phyloP scores from a whole-genome alignment of 2,888 invertebrate genomes.

The Rutpela maculata region DNA sequence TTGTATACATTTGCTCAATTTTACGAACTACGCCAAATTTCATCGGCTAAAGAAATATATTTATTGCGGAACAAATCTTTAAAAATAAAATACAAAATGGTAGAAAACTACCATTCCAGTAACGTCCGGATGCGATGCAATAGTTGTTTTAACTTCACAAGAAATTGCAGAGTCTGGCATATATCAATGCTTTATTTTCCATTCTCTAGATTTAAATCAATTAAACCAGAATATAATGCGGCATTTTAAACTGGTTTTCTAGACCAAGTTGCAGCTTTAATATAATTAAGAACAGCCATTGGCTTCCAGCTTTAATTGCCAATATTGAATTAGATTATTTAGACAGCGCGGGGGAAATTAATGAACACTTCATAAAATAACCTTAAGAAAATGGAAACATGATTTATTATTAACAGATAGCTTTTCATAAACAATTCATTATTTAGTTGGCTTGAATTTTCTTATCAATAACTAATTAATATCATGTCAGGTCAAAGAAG shows the following conservation, averaged over 20 bases:
- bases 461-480: not conserved
- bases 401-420: not conserved
- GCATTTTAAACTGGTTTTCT: conserved; percentile 34
- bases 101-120: not conserved
- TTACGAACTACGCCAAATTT: no score
- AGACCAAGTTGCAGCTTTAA: conserved; percentile 30
- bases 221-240: conserved; percentile 28
- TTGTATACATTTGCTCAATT: no score
- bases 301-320: conserved; percentile 8
- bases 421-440: not conserved
- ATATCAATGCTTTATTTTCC: not conserved
- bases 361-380: not conserved
- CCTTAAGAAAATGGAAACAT: conserved; percentile 15
- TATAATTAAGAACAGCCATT: conserved; percentile 26
- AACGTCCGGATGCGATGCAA: not conserved
- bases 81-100: not conserved
- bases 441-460: not conserved
- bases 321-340: conserved; percentile 23
- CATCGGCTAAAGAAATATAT: no score
- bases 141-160: not conserved
- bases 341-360: conserved; percentile 2
- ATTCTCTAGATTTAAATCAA: conserved; percentile 35
- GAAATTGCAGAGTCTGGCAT: not conserved
- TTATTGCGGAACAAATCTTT: no score
- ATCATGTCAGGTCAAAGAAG: no score